Percentiles rank a stretch among this genome's conserved stretches.
Conservation (phyloP, 1,140 invertebrate genomes). For the Bombyx mori region ASM3026992v2 NC_085115.1:10452501-10453000, state of each 20-base stretch:
- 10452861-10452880: no score
- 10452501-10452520: no score
- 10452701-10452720: slow-evolving; percentile 50
- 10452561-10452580: slow-evolving; percentile 62
- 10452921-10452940: no score
- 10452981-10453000: no score
- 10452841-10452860: neutral
- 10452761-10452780: slow-evolving; percentile 13
- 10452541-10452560: slow-evolving; percentile 24
- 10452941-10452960: no score
- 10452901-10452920: no score
- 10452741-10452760: slow-evolving; percentile 23
- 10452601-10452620: slow-evolving; percentile 34
- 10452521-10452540: no score
- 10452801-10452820: slow-evolving; percentile 2
- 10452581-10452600: slow-evolving; percentile 60
- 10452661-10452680: slow-evolving; percentile 60
- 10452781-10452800: slow-evolving; percentile 8
- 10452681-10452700: slow-evolving; percentile 30
- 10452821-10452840: neutral
- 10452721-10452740: slow-evolving; percentile 39
- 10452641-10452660: slow-evolving; percentile 67
- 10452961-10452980: no score
- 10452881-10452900: no score
- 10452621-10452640: slow-evolving; percentile 67